Base-by-base conservation (phyloP, 1,140 invertebrate genomes). In the Diorhabda elongata region DNA sequence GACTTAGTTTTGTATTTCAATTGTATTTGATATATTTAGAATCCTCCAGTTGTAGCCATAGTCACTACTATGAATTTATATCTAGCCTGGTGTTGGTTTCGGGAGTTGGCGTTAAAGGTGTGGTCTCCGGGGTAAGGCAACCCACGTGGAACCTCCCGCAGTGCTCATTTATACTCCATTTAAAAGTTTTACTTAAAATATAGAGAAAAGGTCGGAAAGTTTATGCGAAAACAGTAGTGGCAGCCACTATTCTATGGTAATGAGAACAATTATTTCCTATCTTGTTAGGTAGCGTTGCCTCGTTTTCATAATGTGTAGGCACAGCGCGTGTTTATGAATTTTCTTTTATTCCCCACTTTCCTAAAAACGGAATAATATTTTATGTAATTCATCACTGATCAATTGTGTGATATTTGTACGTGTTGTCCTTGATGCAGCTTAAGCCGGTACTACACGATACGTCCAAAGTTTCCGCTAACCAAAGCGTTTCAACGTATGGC, bases 91-190 rank as follows among this genome's bases (percentile, higher is more conserved):
- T 52, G 47, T 52, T 52, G 47, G 47, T 52, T 52, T 52, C 47
- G 47, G 47, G 47, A 52, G 47, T 52, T 52, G 47, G 47, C 47
- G 47, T 52, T 26, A 52, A 52, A 52, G 47, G 47, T 52, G 47
- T 52, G 47, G 47, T 52, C 47, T 52, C 47, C 47, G 47, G 47
- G 47, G 47, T 52, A 52, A 52, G 47, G 47, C 47, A 52, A 52
- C 47, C 47, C 47, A 52, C 47, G 47, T 52, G 47, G 47, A 52
- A 52, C 47, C 47, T 52, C 47, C 4, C 47, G 47, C 47, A 6
- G 47, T 52, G 47, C n/a, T n/a, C 47, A 52, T 52, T 52, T 52
- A 52, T 52, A n/a, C 47, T 52, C 47, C n/a, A n/a, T 52, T 52
- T 52, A 52, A 52, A 52, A 52, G 47, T 52, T 52, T 26, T 52